phyloP scores from a whole-genome alignment of 2,888 invertebrate genomes.

The Fragum whitleyi region DNA sequence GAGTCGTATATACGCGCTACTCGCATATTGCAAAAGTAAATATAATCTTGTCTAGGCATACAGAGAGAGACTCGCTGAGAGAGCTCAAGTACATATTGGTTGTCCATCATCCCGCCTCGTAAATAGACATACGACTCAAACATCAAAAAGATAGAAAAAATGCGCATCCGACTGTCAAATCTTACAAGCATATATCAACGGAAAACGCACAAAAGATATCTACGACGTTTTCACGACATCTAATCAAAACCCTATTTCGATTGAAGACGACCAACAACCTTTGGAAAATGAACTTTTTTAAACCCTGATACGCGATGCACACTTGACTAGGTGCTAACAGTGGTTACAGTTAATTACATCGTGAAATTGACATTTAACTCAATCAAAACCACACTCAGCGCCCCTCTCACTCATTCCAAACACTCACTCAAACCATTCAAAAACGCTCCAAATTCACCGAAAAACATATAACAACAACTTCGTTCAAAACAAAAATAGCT shows the following conservation, averaged over 20 bases:
- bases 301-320: not conserved
- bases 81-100: not conserved
- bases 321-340: not conserved
- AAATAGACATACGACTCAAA: not conserved
- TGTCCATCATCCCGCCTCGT: conserved; percentile 18
- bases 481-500: no score
- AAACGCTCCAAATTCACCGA: no score
- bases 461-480: no score
- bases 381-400: no score
- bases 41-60: no score
- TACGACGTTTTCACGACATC: not conserved
- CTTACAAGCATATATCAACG: not conserved
- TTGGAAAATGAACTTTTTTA: not conserved
- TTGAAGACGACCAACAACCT: not conserved
- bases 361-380: no score
- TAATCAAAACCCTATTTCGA: no score
- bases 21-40: no score
- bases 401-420: no score
- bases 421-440: no score
- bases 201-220: conserved; percentile 9
- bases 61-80: conserved; percentile 1
- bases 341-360: no score
- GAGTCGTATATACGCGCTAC: no score
- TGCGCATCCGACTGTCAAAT: conserved; percentile 18
- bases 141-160: not conserved